These are phyloP conservation scores for Sitta europaea DNA, from an alignment of 2,113 vertebrate species.

Conservation along the genomic window DNA sequence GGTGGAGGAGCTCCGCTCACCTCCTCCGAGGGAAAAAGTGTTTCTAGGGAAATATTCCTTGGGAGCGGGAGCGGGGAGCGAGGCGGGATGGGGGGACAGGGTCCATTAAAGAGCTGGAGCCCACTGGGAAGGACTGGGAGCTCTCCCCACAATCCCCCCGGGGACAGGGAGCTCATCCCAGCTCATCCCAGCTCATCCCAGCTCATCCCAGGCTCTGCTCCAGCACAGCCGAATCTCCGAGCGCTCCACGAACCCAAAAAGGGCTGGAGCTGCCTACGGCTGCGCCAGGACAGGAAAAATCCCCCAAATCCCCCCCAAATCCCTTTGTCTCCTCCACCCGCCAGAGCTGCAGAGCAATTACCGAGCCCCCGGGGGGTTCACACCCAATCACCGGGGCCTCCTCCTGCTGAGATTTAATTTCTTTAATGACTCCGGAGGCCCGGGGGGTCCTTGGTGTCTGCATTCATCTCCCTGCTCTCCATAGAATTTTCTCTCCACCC, in stretches of 20 bases:
- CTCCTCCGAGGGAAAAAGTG: neutral
- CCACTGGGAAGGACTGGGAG: neutral
- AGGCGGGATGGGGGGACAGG: neutral
- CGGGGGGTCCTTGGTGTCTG: neutral
- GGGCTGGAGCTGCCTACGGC: neutral
- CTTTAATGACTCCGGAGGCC: constrained; percentile 22
- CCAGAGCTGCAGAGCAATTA: neutral
- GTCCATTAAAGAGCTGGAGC: neutral
- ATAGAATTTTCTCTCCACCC: neutral
- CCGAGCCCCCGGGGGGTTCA: neutral
- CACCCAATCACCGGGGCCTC: constrained; percentile 10
- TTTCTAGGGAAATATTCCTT: neutral
- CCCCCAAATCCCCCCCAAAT: neutral
- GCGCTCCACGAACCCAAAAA: rapidly evolving
- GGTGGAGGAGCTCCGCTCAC: neutral
- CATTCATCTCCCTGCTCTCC: neutral
- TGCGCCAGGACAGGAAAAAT: neutral
- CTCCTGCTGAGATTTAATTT: constrained; percentile 11
- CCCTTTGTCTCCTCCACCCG: neutral
- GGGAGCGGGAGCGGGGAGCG: too few relatives aligned
- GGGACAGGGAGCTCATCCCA: neutral
- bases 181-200: neutral
- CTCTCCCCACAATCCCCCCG: neutral
- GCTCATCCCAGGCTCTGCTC: neutral
- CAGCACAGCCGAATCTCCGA: rapidly evolving